These are phyloP conservation scores for Drosophila putrida DNA, from an alignment of 2,888 invertebrate genomes.

Conservation along the genomic window DNA sequence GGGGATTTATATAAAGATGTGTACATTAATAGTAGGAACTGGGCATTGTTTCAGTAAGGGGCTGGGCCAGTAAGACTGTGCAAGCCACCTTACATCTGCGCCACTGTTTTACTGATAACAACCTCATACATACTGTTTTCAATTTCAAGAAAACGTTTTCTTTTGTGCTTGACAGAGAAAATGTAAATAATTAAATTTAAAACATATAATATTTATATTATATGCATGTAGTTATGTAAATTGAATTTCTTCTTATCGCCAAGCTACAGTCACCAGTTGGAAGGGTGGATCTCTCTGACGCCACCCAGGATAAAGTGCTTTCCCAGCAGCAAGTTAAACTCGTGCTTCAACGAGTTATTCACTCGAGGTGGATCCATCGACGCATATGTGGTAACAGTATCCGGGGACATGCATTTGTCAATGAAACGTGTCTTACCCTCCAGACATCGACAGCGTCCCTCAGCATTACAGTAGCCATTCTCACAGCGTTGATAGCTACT, in stretches of 20 bases:
- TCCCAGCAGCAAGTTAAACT: slow-evolving; percentile 80
- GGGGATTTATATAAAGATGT: not conserved
- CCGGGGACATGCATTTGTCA: slow-evolving; percentile 80
- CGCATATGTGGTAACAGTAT: slow-evolving; percentile 82
- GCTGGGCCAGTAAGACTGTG: not conserved
- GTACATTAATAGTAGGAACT: not conserved
- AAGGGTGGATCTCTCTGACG: slow-evolving; percentile 26
- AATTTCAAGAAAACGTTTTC: slow-evolving; percentile 33
- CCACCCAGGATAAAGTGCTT: slow-evolving; percentile 70
- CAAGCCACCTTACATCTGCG: not conserved
- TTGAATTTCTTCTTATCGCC: slow-evolving; percentile 23
- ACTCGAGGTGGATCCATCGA: slow-evolving; percentile 70
- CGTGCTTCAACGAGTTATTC: slow-evolving; percentile 76
- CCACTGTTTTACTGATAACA: slow-evolving; percentile 56
- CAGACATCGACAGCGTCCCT: slow-evolving; percentile 79
- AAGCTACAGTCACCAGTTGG: slow-evolving; percentile 56
- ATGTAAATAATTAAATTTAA: slow-evolving; percentile 22
- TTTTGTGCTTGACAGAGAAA: slow-evolving; percentile 50
- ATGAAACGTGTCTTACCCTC: slow-evolving; percentile 80
- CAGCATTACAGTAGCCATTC: slow-evolving; percentile 74
- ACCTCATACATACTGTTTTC: slow-evolving; percentile 1
- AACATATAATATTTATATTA: not conserved
- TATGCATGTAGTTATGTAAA: not conserved
- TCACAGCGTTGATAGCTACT: slow-evolving; percentile 60
- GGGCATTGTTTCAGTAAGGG: not conserved